Evolutionary conservation across 30 jellyfish, hydroid and myxozoan species (phyloP), one percentile per base, ranked within the genome.

Genomic region (Chironex yamaguchii): DNA sequence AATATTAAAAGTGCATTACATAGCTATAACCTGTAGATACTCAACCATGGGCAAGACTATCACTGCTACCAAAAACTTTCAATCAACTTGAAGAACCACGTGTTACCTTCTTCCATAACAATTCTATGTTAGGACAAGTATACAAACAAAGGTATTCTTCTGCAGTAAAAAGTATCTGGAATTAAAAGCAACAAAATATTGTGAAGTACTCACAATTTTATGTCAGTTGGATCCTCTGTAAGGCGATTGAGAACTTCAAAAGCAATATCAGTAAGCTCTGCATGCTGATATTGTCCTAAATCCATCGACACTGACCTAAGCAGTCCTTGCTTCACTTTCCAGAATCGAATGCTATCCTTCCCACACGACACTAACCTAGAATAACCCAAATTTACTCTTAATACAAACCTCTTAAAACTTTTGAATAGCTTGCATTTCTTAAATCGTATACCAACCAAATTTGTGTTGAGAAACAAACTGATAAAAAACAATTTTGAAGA

Each of bases 361-460:
- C 98, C 98, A 53, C 98, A 93, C 1, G 97, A 67, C 22, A 93
- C 85, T 75, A 93, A 67, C 58, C 98, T 93, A 17, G 58, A 42
- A 17, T 6, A 42, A 42, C 13, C n/a, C n/a, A n/a, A n/a, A n/a
- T n/a, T n/a, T n/a, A n/a, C n/a, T n/a, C n/a, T n/a, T n/a, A n/a
- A n/a, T n/a, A n/a, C n/a, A n/a, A n/a, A n/a, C n/a, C n/a, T n/a
- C n/a, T n/a, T n/a, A n/a, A n/a, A n/a, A n/a, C n/a, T n/a, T n/a
- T n/a, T n/a, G n/a, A n/a, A n/a, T n/a, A n/a, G n/a, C n/a, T n/a
- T n/a, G n/a, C n/a, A n/a, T n/a, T n/a, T n/a, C n/a, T n/a, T n/a
- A n/a, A 20, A 29, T 4, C 17, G 28, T 29, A 6, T 36, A 71
- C 25, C 21, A 49, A 51, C n/a, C 6, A n/a, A 29, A 3, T 21